Percentiles rank a stretch among this genome's conserved stretches.
Conservation (phyloP, 2,797 vertebrate genomes). For the Oryzias dopingdopingensis region DNA sequence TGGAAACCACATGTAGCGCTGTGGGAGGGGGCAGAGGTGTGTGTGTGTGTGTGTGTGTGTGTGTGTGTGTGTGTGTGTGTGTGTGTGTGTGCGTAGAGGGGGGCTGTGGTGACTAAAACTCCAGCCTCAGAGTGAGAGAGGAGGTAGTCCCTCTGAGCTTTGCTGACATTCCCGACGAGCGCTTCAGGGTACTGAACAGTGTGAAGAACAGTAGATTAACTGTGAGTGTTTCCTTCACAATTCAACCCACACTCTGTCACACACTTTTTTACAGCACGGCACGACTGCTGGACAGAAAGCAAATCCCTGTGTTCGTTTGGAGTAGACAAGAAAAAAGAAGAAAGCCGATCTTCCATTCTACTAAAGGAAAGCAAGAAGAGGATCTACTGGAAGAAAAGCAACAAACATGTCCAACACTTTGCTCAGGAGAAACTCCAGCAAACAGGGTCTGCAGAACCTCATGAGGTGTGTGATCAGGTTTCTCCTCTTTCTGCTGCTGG, state of each 20-base stretch:
- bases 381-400: slow-evolving; percentile 18
- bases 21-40: slow-evolving; percentile 40
- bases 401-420: slow-evolving; percentile 80
- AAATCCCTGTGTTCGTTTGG: slow-evolving; percentile 8
- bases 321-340: slow-evolving; percentile 5
- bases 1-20: slow-evolving; percentile 83
- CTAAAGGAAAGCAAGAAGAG: slow-evolving; percentile 13
- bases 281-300: slow-evolving; percentile 23
- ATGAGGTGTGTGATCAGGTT: slow-evolving; percentile 79
- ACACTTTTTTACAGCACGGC: slow-evolving; percentile 16
- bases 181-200: slow-evolving; percentile 55
- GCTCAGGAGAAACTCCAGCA: slow-evolving; percentile 84
- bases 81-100: slow-evolving; percentile 10
- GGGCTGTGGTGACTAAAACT: slow-evolving; percentile 61
- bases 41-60: slow-evolving; percentile 24
- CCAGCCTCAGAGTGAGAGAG: slow-evolving; percentile 58
- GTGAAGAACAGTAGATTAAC: slow-evolving; percentile 16
- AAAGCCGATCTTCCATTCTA: slow-evolving; percentile 17
- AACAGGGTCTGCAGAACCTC: slow-evolving; percentile 85
- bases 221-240: neutral
- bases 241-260: slow-evolving; percentile 10
- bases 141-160: slow-evolving; percentile 52
- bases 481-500: neutral
- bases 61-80: slow-evolving; percentile 12
- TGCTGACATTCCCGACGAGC: slow-evolving; percentile 80